These are phyloP conservation scores for Anomalospiza imberbis DNA, from an alignment of 2,797 vertebrate genomes.

Conservation along the genomic window DNA sequence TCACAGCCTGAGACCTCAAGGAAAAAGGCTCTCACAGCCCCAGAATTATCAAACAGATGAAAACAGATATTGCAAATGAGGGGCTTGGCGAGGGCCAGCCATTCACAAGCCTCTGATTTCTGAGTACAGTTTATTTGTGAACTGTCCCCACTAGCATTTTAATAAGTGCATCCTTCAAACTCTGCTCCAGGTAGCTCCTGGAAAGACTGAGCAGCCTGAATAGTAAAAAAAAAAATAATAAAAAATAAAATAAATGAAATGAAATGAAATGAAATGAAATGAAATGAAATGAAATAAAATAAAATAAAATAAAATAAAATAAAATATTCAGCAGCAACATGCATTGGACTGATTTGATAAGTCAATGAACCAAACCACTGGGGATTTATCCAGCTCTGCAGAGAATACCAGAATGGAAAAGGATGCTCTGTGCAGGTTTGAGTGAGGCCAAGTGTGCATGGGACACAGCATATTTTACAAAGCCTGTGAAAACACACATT, in stretches of 20 bases:
- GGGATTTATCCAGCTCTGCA: neutral
- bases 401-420: neutral
- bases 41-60: neutral
- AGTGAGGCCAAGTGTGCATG: fast-evolving
- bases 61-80: neutral
- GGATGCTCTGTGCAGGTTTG: neutral
- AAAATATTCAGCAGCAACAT: neutral
- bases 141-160: neutral
- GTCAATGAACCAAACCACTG: neutral
- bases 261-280: no score
- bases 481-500: neutral
- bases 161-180: neutral
- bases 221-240: neutral
- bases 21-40: neutral
- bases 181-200: neutral
- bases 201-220: neutral
- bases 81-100: neutral
- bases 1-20: neutral
- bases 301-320: no score
- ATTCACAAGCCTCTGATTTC: fast-evolving
- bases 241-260: no score
- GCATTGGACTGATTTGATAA: neutral
- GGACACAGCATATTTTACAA: neutral
- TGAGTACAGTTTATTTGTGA: neutral
- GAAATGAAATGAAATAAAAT: no score